phyloP scores from a whole-genome alignment of 2,797 vertebrate species.

The Enteromius afrohamiltoni region DNA sequence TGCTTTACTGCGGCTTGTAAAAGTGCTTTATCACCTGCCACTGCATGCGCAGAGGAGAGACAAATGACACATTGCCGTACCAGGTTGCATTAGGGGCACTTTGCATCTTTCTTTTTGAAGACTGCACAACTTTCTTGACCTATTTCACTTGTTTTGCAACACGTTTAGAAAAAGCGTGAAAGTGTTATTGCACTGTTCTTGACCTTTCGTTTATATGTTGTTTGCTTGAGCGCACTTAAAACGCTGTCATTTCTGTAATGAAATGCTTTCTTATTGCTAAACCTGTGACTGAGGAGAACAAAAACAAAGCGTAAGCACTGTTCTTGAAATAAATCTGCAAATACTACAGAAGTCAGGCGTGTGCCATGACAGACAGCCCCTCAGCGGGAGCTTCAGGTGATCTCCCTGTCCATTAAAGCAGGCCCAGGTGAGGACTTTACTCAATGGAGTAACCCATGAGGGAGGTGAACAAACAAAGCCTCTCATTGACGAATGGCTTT shows the following conservation, averaged over 20 bases:
- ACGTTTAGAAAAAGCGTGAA: constrained; percentile 4
- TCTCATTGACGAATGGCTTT: constrained; percentile 55
- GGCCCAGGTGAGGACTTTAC: constrained; percentile 59
- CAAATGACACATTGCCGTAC: constrained; percentile 53
- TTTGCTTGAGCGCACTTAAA: not conserved
- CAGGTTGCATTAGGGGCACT: constrained; percentile 52
- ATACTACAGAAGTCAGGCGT: constrained; percentile 33
- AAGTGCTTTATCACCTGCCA: constrained; percentile 70
- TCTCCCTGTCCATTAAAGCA: constrained; percentile 35
- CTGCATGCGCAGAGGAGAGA: constrained; percentile 55
- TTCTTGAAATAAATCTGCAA: constrained; percentile 33
- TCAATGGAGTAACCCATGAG: constrained; percentile 50
- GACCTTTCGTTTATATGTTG: constrained; percentile 19
- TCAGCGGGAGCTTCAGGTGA: constrained; percentile 31
- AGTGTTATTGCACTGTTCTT: not conserved
- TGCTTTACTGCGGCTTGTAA: constrained; percentile 72
- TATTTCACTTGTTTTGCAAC: constrained; percentile 21
- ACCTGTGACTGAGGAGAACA: constrained; percentile 15
- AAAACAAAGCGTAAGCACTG: not conserved
- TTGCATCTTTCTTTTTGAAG: constrained; percentile 28
- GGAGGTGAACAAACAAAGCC: constrained; percentile 54
- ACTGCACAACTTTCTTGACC: not conserved
- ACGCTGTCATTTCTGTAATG: constrained; percentile 22
- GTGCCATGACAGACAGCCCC: constrained; percentile 39
- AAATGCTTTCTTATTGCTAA: constrained; percentile 9